Percentiles rank a stretch among this genome's conserved stretches.
These are phyloP conservation scores for Ephestia elutella DNA, from an alignment of 1,140 invertebrate species.

Conservation along the genomic window DNA sequence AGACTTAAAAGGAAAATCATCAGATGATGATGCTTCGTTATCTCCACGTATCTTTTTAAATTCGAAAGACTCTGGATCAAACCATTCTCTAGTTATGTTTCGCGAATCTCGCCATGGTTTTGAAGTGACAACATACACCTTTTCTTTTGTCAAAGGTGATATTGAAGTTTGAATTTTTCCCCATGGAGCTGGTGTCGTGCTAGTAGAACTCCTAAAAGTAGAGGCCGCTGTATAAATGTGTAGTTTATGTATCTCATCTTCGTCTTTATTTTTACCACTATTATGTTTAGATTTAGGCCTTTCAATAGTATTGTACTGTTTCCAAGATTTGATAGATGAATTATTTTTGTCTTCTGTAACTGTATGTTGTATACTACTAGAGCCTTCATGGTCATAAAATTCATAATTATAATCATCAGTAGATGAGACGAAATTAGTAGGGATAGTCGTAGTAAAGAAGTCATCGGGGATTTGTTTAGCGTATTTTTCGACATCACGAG, in stretches of 20 bases:
- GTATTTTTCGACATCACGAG: conserved; percentile 75
- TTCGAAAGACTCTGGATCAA: conserved; percentile 38
- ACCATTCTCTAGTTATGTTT: conserved; percentile 41
- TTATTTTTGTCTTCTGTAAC: conserved; percentile 55
- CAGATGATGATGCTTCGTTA: conserved; percentile 32
- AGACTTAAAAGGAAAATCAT: conserved; percentile 70
- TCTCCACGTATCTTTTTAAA: conserved; percentile 46
- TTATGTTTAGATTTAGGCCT: conserved; percentile 38
- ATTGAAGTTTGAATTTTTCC: conserved; percentile 80
- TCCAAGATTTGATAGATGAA: conserved; percentile 29
- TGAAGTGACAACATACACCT: conserved; percentile 85
- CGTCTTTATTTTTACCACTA: conserved; percentile 36
- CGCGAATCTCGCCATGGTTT: conserved; percentile 70
- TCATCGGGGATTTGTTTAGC: conserved; percentile 84
- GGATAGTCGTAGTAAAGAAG: conserved; percentile 80
- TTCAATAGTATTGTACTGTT: conserved; percentile 52
- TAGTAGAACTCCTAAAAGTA: conserved; percentile 47
- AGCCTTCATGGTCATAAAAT: conserved; percentile 74
- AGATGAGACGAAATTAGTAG: conserved; percentile 45
- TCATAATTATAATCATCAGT: conserved; percentile 55
- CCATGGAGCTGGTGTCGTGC: conserved; percentile 75
- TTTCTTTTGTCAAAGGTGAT: conserved; percentile 82
- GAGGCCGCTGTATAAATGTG: conserved; percentile 62
- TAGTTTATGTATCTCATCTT: conserved; percentile 37
- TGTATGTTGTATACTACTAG: conserved; percentile 72